Evolutionary conservation across 2,113 vertebrate genomes (phyloP), one percentile per base, ranked within the genome.

Genomic region (Nothobranchius furzeri): DNA sequence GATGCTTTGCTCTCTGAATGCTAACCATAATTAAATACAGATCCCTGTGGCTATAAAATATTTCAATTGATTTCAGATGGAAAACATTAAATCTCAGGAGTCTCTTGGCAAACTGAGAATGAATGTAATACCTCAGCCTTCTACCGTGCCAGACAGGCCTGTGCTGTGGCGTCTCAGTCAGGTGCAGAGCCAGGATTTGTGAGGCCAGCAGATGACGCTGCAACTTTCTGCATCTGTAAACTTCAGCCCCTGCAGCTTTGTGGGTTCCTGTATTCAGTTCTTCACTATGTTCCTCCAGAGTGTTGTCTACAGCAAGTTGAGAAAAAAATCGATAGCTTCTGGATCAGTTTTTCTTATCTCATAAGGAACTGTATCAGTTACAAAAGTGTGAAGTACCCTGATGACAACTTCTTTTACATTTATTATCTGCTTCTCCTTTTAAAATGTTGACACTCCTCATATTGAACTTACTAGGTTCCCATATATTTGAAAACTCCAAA

Each of bases 121-220:
- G 63, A 82, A 88, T 75, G 73, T 78, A 80, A 77, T 90, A 89
- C 84, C 75, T 91, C 85, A 85, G 64, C 69, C 79, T 76, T 73
- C 15, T 52, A 82, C 62, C 71, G 77, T 35, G 76, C 75, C 75
- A 73, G 49, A 62, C 63, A 20, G 64, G 56, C 25, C 63, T 60
- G 59, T 2, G 20, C 74, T 72, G 75, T 12, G 54, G 68, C 75
- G 83, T 68, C 64, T 50, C 50, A 47, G 47, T 69, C 74, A 70
- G 72, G 61, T 77, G 73, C 70, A 15, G 42, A 15, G 30, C 42
- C 30, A 55, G 82, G 79, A 85, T 87, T 85, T 84, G 83, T 78
- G 62, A 73, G 65, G 81, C 60, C 72, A 73, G 68, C 68, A 64
- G 59, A 50, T 69, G 52, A 35, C 52, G 20, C 73, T 40, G n/a